These are phyloP conservation scores for Lophotriccus pileatus DNA, from an alignment of 2,797 vertebrate species.

Conservation along the genomic window DNA sequence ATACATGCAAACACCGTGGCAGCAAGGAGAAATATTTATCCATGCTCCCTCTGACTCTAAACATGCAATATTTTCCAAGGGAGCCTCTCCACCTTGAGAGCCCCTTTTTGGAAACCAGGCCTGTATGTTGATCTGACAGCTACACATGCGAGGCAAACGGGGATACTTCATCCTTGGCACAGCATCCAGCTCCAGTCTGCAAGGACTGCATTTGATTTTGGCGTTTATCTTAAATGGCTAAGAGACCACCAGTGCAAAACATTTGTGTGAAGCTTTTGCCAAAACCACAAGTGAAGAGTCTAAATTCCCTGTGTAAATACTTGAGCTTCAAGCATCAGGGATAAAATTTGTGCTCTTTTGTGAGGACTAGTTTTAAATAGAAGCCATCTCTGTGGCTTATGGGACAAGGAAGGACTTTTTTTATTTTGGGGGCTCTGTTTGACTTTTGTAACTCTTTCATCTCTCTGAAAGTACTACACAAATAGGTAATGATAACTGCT, in stretches of 20 bases:
- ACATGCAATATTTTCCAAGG: neutral
- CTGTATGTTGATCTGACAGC: conserved; percentile 50
- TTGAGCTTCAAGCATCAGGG: conserved; percentile 76
- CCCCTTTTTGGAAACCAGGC: neutral
- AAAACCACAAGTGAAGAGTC: conserved; percentile 86
- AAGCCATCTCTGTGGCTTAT: conserved; percentile 48
- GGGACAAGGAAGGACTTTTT: conserved; percentile 17
- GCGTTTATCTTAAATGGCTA: conserved; percentile 82
- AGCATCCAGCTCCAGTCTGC: conserved; percentile 72
- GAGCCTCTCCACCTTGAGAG: neutral
- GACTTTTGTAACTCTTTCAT: conserved; percentile 49
- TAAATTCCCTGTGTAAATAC: conserved; percentile 85
- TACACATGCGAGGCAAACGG: conserved; percentile 48
- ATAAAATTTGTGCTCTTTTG: conserved; percentile 67
- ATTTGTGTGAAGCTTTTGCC: conserved; percentile 84
- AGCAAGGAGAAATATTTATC: conserved; percentile 5
- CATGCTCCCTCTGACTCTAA: neutral
- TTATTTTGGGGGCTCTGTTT: neutral
- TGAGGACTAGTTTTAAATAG: conserved; percentile 53
- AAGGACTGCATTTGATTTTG: conserved; percentile 85
- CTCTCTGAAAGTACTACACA: conserved; percentile 55
- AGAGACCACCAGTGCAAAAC: conserved; percentile 85
- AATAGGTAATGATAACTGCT: conserved; percentile 32
- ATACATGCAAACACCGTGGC: neutral
- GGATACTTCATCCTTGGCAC: conserved; percentile 75